These are phyloP conservation scores for Drosophila ercepeae DNA, from an alignment of 1,140 invertebrate species.

Conservation along the genomic window DNA sequence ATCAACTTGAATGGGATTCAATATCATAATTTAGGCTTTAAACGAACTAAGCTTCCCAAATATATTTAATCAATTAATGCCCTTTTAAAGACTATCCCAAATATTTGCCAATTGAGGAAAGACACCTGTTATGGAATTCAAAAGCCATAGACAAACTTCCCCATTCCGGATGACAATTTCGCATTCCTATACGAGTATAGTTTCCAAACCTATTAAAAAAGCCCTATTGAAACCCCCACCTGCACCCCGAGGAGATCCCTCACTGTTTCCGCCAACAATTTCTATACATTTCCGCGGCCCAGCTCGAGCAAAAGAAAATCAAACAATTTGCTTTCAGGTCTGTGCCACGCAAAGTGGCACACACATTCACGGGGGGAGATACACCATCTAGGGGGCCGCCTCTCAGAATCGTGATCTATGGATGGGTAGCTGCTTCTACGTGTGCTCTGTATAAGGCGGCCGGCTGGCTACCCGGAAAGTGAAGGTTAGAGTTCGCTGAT, in stretches of 20 bases:
- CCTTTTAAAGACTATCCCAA: neutral
- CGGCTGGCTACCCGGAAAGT: conserved; percentile 25
- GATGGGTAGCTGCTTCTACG: conserved; percentile 34
- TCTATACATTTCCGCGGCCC: conserved; percentile 60
- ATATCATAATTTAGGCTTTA: too few relatives aligned
- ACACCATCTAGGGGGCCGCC: conserved; percentile 34
- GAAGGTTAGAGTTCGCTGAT: conserved; percentile 76
- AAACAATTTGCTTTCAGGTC: conserved; percentile 63
- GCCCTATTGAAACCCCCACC: conserved; percentile 31
- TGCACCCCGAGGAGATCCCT: conserved; percentile 29
- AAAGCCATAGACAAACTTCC: too few relatives aligned
- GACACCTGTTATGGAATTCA: neutral
- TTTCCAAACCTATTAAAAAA: conserved; percentile 18
- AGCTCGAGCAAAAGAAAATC: conserved; percentile 51
- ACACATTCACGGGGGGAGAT: neutral
- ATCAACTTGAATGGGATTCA: too few relatives aligned
- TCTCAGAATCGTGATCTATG: conserved; percentile 59
- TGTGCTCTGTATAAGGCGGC: conserved; percentile 18
- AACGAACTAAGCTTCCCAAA: neutral
- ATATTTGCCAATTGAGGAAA: neutral
- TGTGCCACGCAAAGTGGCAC: conserved; percentile 60
- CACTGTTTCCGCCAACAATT: conserved; percentile 60
- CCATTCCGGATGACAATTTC: neutral
- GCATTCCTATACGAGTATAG: neutral
- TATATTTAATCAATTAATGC: too few relatives aligned